Evolutionary conservation across 2,113 vertebrate species (phyloP), one percentile per base, ranked within the genome.

Genomic region (Gopherus evgoodei): DNA sequence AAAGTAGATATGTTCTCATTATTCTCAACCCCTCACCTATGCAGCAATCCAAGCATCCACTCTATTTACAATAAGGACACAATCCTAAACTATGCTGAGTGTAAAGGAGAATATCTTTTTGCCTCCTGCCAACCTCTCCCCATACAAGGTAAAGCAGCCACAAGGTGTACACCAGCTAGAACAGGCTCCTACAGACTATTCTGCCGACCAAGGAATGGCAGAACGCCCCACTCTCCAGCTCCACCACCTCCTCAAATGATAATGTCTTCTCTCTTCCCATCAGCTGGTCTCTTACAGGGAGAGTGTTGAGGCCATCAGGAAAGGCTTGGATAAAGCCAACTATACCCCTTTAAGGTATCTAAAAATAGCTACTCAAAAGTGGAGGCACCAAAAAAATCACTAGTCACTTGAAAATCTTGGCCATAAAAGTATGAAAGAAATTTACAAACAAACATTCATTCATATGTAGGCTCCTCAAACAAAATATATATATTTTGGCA

Each of bases 1-100:
- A 24, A 0, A 65, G 13, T 52, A 80, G 42, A 62, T 49, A n/a
- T 2, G 0, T 5, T 76, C 42, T 83, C 35, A 1, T 24, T 72
- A 10, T 52, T 80, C 83, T 81, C 13, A 62, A 83, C 24, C n/a
- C 38, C 0, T 1, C 5, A 4, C 1, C 0, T 3, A 1, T 3
- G n/a, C 31, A 57, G 49, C 69, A 80, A 11, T 31, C 47, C 6
- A 19, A 11, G 49, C 29, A 65, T 50, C 1, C 11, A 5, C 42
- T 2, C 80, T 11, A 1, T 0, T 19, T 56, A 7, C 29, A 72
- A 50, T 24, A 54, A 35, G 2, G 25, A 29, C 42, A 27, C 76
- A 62, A n/a, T 65, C 81, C 57, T 1, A 35, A 82, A n/a, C 80
- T 29, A 17, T 81, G 42, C 83, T 31, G 54, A 76, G 72, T 4